Evolutionary conservation across 2,888 invertebrate genomes (phyloP), one percentile per base, ranked within the genome.

Genomic region (Lasioglossum oenotherae): DNA sequence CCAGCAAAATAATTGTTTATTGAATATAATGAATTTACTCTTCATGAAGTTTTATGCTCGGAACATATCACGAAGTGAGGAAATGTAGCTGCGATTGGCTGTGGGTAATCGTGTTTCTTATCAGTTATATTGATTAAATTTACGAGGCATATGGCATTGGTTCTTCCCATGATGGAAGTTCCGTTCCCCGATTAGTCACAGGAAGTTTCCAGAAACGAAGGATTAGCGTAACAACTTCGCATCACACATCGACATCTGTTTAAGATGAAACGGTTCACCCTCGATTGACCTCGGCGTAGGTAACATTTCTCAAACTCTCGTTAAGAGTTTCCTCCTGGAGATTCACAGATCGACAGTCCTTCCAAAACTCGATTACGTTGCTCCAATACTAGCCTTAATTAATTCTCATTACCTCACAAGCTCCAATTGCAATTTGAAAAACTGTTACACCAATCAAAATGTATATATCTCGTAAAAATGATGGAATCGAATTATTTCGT

Each of bases 271-370:
- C 86, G 76, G 81, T 80, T 85, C 87, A 77, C 89, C 87, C 81
- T 38, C 87, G 80, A 88, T 88, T 91, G 87, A 91, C 90, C 92
- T 60, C 67, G 64, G 69, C 77, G 85, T 78, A 83, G 81, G 76
- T 72, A 85, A 89, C 89, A 91, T 88, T 87, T 84, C 89, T 92
- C 87, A 87, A 92, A 92, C 87, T 92, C 86, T 92, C 93, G 80
- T 93, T 92, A 93, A 88, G 86, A 85, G 67, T 79, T 77, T 77
- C 60, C 23, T 53, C 8, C 53, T n/a, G 53, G 46, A 72, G 77
- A 78, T 77, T 77, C 74, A 27, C 75, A 71, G 76, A 79, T 80
- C 75, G 79, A 53, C 73, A 73, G 53, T 74, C 74, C 41, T 44
- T 71, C 31, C 31, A 69, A 74, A 74, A 78, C 77, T 76, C 77